These are phyloP conservation scores for Euborellia annulipes DNA, from an alignment of 1,140 invertebrate species.

Conservation along the genomic window DNA sequence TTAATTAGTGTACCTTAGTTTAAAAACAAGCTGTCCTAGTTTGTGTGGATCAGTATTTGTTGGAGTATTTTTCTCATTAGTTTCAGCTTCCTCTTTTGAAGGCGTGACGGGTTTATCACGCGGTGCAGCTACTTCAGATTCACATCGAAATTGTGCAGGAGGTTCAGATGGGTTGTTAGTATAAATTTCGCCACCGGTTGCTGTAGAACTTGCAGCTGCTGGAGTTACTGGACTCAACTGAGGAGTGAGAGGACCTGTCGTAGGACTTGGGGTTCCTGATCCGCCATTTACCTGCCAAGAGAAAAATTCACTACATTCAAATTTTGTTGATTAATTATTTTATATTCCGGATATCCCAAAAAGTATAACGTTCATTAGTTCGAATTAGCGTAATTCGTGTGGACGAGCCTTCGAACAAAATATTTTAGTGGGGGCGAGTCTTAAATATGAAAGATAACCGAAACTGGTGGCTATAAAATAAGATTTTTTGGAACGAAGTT, in stretches of 20 bases:
- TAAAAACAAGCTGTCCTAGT: conserved; percentile 75
- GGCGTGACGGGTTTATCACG: conserved; percentile 25
- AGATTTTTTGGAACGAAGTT: too few relatives aligned
- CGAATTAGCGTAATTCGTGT: too few relatives aligned
- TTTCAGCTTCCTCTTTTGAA: conserved; percentile 41
- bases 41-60: conserved; percentile 37
- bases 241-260: neutral
- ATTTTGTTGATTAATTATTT: too few relatives aligned
- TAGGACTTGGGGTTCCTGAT: neutral
- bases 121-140: conserved; percentile 28
- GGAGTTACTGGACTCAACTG: conserved; percentile 3
- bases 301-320: too few relatives aligned
- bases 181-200: neutral
- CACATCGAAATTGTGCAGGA: conserved; percentile 28
- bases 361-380: too few relatives aligned
- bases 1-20: conserved; percentile 41
- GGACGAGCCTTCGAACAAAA: too few relatives aligned
- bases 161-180: neutral
- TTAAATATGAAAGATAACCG: too few relatives aligned
- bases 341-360: too few relatives aligned
- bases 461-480: too few relatives aligned
- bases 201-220: neutral
- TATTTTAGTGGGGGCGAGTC: too few relatives aligned
- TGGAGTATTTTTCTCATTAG: conserved; percentile 39
- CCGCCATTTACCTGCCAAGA: neutral